Evolutionary conservation across 2,797 vertebrate species (phyloP), one percentile per base, ranked within the genome.

Genomic region (Poeciliopsis presidionis): DNA sequence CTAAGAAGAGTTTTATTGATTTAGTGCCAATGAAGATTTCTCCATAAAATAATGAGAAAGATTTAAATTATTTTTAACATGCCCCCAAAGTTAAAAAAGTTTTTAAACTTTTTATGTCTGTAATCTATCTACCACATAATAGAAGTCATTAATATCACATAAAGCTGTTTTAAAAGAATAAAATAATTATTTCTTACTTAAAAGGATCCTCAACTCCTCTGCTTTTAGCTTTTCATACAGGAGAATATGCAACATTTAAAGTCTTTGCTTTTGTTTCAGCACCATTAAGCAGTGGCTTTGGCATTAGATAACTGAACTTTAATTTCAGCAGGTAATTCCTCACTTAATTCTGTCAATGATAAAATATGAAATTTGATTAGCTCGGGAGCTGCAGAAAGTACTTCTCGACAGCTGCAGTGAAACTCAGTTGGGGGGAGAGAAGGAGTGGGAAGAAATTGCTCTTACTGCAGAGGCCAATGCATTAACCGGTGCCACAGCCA

Each of bases 391-490:
- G 33, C 39, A 25, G 71, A 75, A 73, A 76, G 59, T 77, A 72
- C 51, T 72, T 67, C 63, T 84, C 51, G 72, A 43, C 25, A 76
- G 83, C 79, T 74, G 61, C 77, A 28, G 72, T 65, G 80, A 75
- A 89, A 76, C 86, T 86, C 84, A 59, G 84, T 71, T 74, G 72
- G 72, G 80, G 72, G 79, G 82, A 83, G 74, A 83, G 79, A 85
- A 84, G 77, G 69, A 89, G 90, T 89, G 82, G 91, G 86, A 85
- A 79, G 88, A 81, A 85, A 88, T 78, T 75, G 82, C 84, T 84
- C 69, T 80, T 80, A 88, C 81, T 84, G 46, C 22, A 79, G 85
- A 86, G 72, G 79, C 43, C 82, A 86, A 91, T 83, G 76, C 84
- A 83, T 89, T 80, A 90, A 84, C 83, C 87, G 81, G 85, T 84